Percentiles rank a stretch among this genome's conserved stretches.
These are phyloP conservation scores for Drosophila melanosoma DNA, from an alignment of 2,888 invertebrate genomes.

Conservation along the genomic window DNA sequence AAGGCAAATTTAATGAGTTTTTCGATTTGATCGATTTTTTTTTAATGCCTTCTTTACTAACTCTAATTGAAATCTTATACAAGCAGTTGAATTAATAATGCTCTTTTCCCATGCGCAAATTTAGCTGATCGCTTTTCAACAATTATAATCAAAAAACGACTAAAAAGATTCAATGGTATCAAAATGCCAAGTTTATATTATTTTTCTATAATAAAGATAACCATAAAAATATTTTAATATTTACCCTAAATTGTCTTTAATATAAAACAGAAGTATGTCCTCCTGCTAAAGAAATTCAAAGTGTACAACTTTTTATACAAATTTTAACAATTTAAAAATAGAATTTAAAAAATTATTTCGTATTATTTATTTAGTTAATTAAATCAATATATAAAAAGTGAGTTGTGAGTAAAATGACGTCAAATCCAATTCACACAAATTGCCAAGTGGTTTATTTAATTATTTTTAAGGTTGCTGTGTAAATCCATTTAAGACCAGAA, in stretches of 20 bases:
- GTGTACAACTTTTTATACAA: background rate
- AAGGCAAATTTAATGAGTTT: slow-evolving; percentile 27
- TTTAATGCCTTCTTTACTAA: background rate
- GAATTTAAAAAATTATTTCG: background rate
- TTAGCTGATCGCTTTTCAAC: background rate
- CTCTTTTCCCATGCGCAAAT: background rate
- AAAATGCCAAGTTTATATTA: background rate
- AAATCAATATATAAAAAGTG: background rate
- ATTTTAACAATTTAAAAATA: too few relatives aligned
- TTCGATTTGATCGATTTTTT: slow-evolving; percentile 11
- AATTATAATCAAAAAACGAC: background rate
- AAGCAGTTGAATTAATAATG: background rate
- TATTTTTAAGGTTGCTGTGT: slow-evolving; percentile 25
- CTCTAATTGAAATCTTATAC: background rate
- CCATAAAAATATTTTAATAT: background rate
- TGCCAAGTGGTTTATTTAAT: slow-evolving; percentile 42
- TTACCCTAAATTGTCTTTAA: background rate
- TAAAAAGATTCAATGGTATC: background rate
- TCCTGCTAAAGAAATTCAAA: too few relatives aligned
- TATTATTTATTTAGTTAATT: background rate
- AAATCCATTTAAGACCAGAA: slow-evolving; percentile 31
- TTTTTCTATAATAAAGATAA: background rate
- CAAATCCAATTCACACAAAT: slow-evolving; percentile 18
- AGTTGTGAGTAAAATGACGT: background rate
- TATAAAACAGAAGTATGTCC: background rate